Base-by-base conservation (phyloP, 2,797 vertebrate species). In the Anguilla marmorata region DNA sequence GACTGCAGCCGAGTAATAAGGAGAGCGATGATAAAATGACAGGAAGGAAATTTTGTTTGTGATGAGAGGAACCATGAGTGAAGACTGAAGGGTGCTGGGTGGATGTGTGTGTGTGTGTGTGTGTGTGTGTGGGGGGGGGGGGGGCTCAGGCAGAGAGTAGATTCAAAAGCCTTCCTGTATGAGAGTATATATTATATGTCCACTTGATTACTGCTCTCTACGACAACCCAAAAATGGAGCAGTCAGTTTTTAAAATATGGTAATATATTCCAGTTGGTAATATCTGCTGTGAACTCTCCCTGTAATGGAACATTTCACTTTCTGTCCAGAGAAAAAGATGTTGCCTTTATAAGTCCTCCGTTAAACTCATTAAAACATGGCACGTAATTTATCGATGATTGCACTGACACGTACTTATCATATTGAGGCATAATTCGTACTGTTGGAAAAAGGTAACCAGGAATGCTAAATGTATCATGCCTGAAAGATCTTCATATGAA, bases 31-130 rank as follows among this genome's bases (percentile, higher is more conserved):
- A 76, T 79, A 86, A 88, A 60, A 87, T 54, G 45, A 72, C 87
- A 87, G 84, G 86, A 45, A 92, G 84, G 85, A 91, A 89, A 87
- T 90, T 88, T 87, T 54, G 69, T 82, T 85, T 52, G 37, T 27
- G 69, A 86, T 19, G 60, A 72, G 85, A 37, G 84, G 19, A 88
- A 76, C 66, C 48, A 50, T 27, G 85, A 41, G 84, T n/a, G 69
- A 58, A 85, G 58, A 82, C 66, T 50, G 33, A 66, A 30, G 45
- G 30, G n/a, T n/a, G 30, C 37, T 54, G 45, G 41, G 56, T 41
- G 69, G 69, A 48, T 45, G 30, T 14, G 63, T 41, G 37, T 41
- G 37, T 41, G 37, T 41, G 37, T 41, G 37, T 41, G 3, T 41
- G 3, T 41, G 37, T 41, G 2, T 41, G 37, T 41, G 37, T 3